A percentile compares a stretch with the other conserved stretches of the same genome.
Evolutionary conservation across 2,888 invertebrate species (phyloP).

Genomic region (Apeira syringaria): DNA sequence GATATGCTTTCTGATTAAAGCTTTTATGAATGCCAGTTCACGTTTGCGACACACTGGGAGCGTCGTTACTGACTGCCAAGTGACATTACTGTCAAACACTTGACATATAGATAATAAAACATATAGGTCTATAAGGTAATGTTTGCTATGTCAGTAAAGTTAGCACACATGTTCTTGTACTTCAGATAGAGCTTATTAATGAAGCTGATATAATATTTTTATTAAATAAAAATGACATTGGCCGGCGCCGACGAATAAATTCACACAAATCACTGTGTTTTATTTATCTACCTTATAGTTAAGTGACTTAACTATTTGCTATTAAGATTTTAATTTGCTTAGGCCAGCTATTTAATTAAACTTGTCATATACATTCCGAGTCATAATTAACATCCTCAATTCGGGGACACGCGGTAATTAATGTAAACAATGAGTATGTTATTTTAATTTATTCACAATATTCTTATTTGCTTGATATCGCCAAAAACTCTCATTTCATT

Average conservation of each 20-base stretch:
- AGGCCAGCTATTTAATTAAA: neutral
- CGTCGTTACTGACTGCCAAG: too few species aligned
- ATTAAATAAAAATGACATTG: constrained; percentile 2
- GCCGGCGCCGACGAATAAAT: neutral
- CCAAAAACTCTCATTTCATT: too few species aligned
- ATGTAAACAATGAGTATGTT: too few species aligned
- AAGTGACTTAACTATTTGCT: constrained; percentile 1
- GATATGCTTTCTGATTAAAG: too few species aligned
- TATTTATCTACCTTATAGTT: neutral
- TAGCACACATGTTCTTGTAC: neutral
- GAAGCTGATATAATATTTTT: neutral
- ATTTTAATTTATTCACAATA: too few species aligned
- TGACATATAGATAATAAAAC: too few species aligned
- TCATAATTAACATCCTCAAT: neutral
- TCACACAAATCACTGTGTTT: constrained; percentile 3
- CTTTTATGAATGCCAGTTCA: too few species aligned
- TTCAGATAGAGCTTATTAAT: neutral
- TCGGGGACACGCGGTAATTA: neutral
- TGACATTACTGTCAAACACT: too few species aligned
- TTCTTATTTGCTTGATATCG: too few species aligned
- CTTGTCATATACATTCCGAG: too few species aligned
- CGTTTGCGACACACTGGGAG: too few species aligned
- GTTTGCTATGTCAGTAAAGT: neutral
- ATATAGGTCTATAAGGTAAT: neutral
- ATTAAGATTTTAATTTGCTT: constrained; percentile 1